Conservation (phyloP, 1,140 invertebrate species). For the Diorhabda carinulata region DNA sequence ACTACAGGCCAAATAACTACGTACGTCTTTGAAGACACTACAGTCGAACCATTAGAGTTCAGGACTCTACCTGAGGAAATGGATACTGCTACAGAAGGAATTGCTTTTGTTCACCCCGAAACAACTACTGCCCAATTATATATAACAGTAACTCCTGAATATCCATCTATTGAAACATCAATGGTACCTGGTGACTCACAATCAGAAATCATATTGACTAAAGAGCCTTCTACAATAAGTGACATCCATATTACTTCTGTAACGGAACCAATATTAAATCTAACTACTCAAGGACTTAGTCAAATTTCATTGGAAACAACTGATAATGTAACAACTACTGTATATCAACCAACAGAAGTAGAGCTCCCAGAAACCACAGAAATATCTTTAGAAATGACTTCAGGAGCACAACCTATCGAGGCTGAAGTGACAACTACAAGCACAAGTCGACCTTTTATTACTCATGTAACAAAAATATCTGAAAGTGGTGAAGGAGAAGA, state of each 20-base stretch:
- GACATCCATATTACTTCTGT: background rate
- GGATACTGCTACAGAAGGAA: conserved; percentile 23
- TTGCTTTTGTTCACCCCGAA: conserved; percentile 40
- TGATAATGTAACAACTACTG: background rate
- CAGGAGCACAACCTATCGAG: too few relatives aligned
- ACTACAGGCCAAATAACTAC: background rate
- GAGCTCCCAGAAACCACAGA: conserved; percentile 6
- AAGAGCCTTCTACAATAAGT: background rate
- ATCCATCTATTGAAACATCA: conserved; percentile 12
- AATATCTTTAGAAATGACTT: background rate
- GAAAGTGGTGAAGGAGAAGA: too few relatives aligned
- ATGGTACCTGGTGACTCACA: conserved; percentile 5
- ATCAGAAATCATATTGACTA: conserved; percentile 5
- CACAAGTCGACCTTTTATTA: too few relatives aligned
- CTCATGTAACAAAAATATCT: too few relatives aligned
- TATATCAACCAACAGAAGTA: background rate
- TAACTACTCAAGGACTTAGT: conserved; percentile 21
- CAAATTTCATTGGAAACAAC: background rate
- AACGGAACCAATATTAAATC: background rate
- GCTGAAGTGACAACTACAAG: too few relatives aligned
- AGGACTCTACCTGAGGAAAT: conserved; percentile 15
- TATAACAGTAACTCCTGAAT: conserved; percentile 49
- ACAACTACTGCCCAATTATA: conserved; percentile 49
- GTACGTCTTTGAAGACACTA: background rate
- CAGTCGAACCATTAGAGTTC: background rate